Percentiles rank a stretch among this genome's conserved stretches.
Evolutionary conservation across 2,113 vertebrate genomes (phyloP).

Genomic region (Barbus barbus): DNA sequence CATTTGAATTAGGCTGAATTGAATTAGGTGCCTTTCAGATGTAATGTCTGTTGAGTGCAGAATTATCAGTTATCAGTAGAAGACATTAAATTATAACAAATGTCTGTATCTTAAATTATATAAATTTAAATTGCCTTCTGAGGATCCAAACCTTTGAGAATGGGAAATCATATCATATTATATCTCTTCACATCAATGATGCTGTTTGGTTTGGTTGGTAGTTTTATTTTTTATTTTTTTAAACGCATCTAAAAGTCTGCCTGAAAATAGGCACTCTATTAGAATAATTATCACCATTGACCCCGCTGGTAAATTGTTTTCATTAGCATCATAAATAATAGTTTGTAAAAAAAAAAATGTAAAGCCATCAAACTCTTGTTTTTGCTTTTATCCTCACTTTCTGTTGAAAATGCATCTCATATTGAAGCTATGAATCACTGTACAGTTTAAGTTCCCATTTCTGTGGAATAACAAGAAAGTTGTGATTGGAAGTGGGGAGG

Average conservation of each 20-base stretch:
- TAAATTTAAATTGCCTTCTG: neutral
- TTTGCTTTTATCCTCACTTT: neutral
- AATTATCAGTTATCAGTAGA: neutral
- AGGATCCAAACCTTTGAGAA: neutral
- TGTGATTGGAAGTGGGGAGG: neutral
- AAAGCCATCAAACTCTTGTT: neutral
- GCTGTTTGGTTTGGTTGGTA: neutral
- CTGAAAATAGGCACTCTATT: neutral
- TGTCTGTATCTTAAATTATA: neutral
- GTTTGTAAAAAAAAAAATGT: too few relatives aligned
- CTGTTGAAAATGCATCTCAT: neutral
- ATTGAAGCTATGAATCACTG: neutral
- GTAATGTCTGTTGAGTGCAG: neutral
- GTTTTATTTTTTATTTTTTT: neutral
- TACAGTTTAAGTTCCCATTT: neutral
- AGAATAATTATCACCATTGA: neutral
- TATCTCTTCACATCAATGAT: neutral
- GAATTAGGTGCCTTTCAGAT: neutral
- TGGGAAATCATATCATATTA: neutral
- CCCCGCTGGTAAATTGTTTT: neutral
- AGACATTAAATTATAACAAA: neutral
- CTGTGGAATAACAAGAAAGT: constrained; percentile 10
- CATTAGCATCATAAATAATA: neutral
- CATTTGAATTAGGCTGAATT: neutral
- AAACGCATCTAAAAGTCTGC: neutral